Percentiles rank a stretch among this genome's conserved stretches.
phyloP scores from a whole-genome alignment of 2,888 invertebrate species.

The Agonopterix arenella region DNA sequence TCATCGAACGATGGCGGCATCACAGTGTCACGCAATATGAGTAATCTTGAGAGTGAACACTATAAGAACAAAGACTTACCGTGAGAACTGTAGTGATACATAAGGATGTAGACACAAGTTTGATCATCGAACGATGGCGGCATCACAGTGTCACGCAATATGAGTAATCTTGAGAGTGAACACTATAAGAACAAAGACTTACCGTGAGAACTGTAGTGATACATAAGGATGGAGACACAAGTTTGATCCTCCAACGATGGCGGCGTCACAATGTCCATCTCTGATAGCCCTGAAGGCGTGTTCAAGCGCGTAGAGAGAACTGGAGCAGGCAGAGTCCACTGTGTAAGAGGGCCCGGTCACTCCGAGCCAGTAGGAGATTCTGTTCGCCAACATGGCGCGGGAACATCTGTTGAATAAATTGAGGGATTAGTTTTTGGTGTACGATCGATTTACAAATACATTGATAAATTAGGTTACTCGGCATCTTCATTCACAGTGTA shows the following conservation, averaged over 20 bases:
- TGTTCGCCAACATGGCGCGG: constrained; percentile 93
- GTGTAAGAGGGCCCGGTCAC: constrained; percentile 92
- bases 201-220: constrained; percentile 90
- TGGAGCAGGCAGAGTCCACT: constrained; percentile 97
- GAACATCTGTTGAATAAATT: constrained; percentile 84
- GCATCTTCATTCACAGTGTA: too few relatives aligned
- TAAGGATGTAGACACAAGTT: constrained; percentile 92
- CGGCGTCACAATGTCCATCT: constrained; percentile 90
- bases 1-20: too few relatives aligned
- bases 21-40: constrained; percentile 82
- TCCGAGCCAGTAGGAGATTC: constrained; percentile 92
- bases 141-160: constrained; percentile 80
- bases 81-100: constrained; percentile 90
- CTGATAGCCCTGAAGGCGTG: constrained; percentile 86
- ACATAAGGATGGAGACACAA: constrained; percentile 92
- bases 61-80: constrained; percentile 45
- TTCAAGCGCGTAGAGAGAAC: constrained; percentile 91
- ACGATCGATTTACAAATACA: too few relatives aligned
- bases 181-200: constrained; percentile 6
- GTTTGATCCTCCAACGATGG: constrained; percentile 92
- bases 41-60: constrained; percentile 58
- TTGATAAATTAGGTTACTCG: too few relatives aligned
- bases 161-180: too few relatives aligned
- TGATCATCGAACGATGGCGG: constrained; percentile 92
- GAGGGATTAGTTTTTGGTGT: constrained; percentile 81